Percentiles rank a stretch among this genome's conserved stretches.
phyloP scores from a whole-genome alignment of 2,113 vertebrate genomes.

The Aramus guarauna region DNA sequence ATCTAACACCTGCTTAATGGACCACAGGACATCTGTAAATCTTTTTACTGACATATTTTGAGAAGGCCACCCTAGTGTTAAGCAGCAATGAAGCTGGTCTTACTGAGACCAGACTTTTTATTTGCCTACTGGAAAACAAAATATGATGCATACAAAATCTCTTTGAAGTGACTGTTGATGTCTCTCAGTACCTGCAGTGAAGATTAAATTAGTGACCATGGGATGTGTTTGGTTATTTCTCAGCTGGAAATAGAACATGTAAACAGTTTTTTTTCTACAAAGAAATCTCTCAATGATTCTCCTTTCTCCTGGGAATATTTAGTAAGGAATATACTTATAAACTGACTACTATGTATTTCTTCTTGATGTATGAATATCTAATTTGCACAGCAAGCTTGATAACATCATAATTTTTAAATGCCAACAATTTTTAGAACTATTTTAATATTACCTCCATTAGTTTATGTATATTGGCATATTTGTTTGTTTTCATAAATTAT shows the following conservation, averaged over 20 bases:
- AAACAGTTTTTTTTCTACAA: not conserved
- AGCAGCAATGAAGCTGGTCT: slow-evolving; percentile 5
- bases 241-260: not conserved
- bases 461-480: not conserved
- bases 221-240: not conserved
- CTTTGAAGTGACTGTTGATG: not conserved
- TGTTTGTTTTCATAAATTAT: not conserved
- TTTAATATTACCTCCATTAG: not conserved
- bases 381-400: not conserved
- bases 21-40: slow-evolving; percentile 32
- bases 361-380: not conserved
- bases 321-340: not conserved
- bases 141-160: not conserved
- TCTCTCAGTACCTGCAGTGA: not conserved
- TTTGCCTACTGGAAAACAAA: not conserved
- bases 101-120: not conserved
- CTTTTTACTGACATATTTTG: slow-evolving; percentile 21
- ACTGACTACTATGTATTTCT: not conserved
- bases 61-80: not conserved
- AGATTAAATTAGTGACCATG: not conserved
- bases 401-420: not conserved
- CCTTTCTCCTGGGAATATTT: not conserved
- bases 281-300: not conserved
- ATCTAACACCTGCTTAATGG: slow-evolving; percentile 31
- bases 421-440: not conserved